Evolutionary conservation across 2,797 vertebrate species (phyloP).

Genomic region (Scomberomorus guttatus): DNA sequence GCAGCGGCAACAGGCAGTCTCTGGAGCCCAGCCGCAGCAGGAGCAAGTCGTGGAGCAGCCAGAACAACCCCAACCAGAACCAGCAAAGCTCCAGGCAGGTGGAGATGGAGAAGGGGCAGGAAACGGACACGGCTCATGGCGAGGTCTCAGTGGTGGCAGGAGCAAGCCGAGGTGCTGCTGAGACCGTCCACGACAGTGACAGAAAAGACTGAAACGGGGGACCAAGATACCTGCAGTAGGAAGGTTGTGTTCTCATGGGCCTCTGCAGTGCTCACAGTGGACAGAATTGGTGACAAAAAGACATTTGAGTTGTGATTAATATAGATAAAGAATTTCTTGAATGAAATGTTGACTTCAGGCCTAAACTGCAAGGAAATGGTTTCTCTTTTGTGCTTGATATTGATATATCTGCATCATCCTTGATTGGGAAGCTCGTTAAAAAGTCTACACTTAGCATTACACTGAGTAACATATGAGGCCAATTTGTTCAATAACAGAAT

Average conservation of each 20-base stretch:
- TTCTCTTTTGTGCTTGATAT: conserved; percentile 30
- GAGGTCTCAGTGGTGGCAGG: conserved; percentile 63
- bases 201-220: conserved; percentile 30
- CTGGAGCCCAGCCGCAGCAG: conserved; percentile 87
- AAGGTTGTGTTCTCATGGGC: background rate
- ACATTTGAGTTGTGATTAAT: background rate
- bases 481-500: background rate
- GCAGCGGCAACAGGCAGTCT: conserved; percentile 78
- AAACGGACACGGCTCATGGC: conserved; percentile 15
- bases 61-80: conserved; percentile 87
- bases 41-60: conserved; percentile 94
- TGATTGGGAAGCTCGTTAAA: background rate
- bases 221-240: background rate
- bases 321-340: conserved; percentile 5
- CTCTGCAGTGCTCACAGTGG: conserved; percentile 7
- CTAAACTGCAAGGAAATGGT: conserved; percentile 45
- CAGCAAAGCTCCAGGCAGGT: conserved; percentile 64
- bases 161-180: conserved; percentile 16
- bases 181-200: conserved; percentile 2
- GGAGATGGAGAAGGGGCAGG: conserved; percentile 42
- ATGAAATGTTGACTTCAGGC: conserved; percentile 5
- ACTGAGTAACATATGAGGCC: conserved; percentile 7
- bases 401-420: conserved; percentile 13
- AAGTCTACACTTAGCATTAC: conserved; percentile 10
- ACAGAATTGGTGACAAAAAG: background rate